These are phyloP conservation scores for Drosophila kambysellisi DNA, from an alignment of 2,888 invertebrate species.

Conservation along the genomic window DNA sequence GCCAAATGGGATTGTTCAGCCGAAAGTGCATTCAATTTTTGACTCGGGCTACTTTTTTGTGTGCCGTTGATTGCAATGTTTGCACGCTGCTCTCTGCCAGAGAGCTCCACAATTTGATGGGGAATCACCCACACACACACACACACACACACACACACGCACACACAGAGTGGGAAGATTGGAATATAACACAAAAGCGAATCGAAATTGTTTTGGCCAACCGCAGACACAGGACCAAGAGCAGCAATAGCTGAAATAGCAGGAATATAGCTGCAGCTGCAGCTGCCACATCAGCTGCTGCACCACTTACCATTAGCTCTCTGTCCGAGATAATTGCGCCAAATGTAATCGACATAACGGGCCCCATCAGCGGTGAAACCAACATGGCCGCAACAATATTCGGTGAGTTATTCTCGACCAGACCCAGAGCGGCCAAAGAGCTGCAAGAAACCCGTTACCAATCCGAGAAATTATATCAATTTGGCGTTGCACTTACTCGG, in stretches of 20 bases:
- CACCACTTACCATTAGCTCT: conserved; percentile 86
- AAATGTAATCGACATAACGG: conserved; percentile 94
- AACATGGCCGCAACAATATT: conserved; percentile 92
- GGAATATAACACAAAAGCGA: conserved; percentile 29
- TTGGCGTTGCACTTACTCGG: conserved; percentile 88
- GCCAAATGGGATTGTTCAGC: conserved; percentile 35
- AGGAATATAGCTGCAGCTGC: not conserved
- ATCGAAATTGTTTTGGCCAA: conserved; percentile 38
- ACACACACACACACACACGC: conserved; percentile 1
- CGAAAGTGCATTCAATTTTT: conserved; percentile 32
- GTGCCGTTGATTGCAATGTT: conserved; percentile 11
- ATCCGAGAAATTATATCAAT: not conserved
- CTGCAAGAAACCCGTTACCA: conserved; percentile 85
- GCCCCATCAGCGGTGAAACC: conserved; percentile 92
- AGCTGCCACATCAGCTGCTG: not conserved
- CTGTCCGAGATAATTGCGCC: conserved; percentile 92
- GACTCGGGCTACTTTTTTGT: conserved; percentile 23
- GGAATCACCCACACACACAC: not conserved
- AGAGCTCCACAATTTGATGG: conserved; percentile 16
- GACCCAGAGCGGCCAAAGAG: conserved; percentile 92
- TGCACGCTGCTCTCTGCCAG: not conserved
- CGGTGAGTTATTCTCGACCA: conserved; percentile 93
- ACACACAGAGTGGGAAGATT: not conserved
- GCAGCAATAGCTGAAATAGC: conserved; percentile 4
- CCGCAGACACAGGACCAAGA: conserved; percentile 26